These are phyloP conservation scores for Damaliscus lunatus DNA, from an alignment of 2,113 vertebrate species.

Conservation along the genomic window DNA sequence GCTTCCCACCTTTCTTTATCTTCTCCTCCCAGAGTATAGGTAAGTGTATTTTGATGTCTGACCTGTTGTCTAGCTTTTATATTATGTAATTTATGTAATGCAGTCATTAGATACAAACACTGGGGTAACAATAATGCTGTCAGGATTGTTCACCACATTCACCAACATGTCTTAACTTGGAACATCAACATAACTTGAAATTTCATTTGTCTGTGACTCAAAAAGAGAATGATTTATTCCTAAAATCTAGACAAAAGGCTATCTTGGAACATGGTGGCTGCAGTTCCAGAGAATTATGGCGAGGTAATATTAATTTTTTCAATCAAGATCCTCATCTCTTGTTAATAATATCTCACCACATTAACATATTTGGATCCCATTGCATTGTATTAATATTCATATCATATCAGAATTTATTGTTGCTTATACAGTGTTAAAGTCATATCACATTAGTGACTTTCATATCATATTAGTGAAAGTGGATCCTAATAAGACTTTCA, in stretches of 20 bases:
- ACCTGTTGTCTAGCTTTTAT: not conserved
- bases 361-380: slow-evolving; percentile 80
- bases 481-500: slow-evolving; percentile 81
- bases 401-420: slow-evolving; percentile 80
- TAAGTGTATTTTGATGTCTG: not conserved
- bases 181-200: not conserved
- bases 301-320: slow-evolving; percentile 67
- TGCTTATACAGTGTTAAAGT: slow-evolving; percentile 80
- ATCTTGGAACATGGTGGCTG: slow-evolving; percentile 52
- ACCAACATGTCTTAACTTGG: not conserved
- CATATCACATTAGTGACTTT: slow-evolving; percentile 83
- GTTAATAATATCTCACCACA: slow-evolving; percentile 77
- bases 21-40: not conserved
- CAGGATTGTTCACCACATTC: not conserved
- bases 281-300: slow-evolving; percentile 57
- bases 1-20: not conserved
- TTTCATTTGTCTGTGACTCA: not conserved
- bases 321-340: slow-evolving; percentile 72
- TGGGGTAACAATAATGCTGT: not conserved
- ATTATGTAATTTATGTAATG: not conserved
- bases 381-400: slow-evolving; percentile 81
- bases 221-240: not conserved
- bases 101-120: not conserved
- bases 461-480: slow-evolving; percentile 82
- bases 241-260: slow-evolving; percentile 26